A percentile compares a stretch with the other conserved stretches of the same genome.
These are phyloP conservation scores for Phenacoccus solenopsis DNA, from an alignment of 1,140 invertebrate species.

Conservation along the genomic window DNA sequence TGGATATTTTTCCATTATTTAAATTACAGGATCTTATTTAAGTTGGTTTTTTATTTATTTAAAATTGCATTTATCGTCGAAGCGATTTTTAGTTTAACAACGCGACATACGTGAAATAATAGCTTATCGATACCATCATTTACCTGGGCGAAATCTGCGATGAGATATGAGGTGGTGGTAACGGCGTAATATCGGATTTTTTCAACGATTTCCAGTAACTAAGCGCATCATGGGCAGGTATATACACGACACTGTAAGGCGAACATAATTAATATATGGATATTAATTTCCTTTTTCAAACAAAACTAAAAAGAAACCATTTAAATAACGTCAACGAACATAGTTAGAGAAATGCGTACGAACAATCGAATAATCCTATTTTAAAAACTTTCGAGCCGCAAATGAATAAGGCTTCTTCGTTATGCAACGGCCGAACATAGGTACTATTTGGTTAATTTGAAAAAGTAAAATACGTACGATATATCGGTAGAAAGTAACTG, in stretches of 20 bases:
- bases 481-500: constrained; percentile 40
- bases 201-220: constrained; percentile 14
- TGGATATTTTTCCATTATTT: too few relatives aligned
- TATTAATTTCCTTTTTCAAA: background rate
- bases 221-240: background rate
- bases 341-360: too few relatives aligned
- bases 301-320: background rate
- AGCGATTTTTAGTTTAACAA: background rate
- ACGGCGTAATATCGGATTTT: constrained; percentile 1
- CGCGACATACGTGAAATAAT: background rate
- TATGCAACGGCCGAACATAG: background rate
- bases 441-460: background rate
- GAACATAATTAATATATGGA: background rate
- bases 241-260: background rate
- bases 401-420: background rate
- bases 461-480: constrained; percentile 27
- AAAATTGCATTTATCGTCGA: background rate
- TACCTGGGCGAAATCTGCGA: constrained; percentile 12
- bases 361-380: background rate
- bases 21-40: too few relatives aligned
- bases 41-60: too few relatives aligned
- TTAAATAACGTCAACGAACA: constrained; percentile 10
- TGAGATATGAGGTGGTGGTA: constrained; percentile 7
- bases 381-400: background rate
- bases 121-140: background rate